Evolutionary conservation across 23 tunicate species (phyloP).

Genomic region (Halocynthia aurantium): DNA sequence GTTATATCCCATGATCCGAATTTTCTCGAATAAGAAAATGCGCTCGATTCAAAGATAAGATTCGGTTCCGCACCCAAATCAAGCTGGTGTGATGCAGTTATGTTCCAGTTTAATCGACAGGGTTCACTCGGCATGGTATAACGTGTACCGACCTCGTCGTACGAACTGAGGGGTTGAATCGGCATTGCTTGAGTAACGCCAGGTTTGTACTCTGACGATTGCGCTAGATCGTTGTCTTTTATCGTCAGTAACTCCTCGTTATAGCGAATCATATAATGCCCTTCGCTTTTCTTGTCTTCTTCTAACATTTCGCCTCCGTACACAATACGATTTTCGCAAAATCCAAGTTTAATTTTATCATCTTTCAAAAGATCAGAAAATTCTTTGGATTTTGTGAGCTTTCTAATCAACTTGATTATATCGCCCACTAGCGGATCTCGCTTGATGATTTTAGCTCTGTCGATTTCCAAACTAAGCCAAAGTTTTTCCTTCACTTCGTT

Average conservation of each 20-base stretch:
- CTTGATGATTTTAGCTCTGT: slow-evolving; percentile 42
- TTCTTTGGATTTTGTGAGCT: neutral
- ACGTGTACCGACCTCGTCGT: slow-evolving; percentile 27
- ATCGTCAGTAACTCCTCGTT: slow-evolving; percentile 45
- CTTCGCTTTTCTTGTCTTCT: neutral
- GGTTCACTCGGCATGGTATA: slow-evolving; percentile 55
- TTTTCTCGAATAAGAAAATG: slow-evolving; percentile 33
- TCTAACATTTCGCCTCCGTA: slow-evolving; percentile 1
- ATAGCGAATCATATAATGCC: slow-evolving; percentile 23
- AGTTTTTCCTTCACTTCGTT: slow-evolving; percentile 10
- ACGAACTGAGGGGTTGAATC: slow-evolving; percentile 38
- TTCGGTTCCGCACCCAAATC: slow-evolving; percentile 48
- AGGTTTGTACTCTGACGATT: neutral
- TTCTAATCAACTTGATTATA: neutral
- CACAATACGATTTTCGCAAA: slow-evolving; percentile 1
- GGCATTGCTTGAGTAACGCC: slow-evolving; percentile 19
- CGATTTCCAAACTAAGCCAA: slow-evolving; percentile 50
- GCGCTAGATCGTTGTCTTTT: neutral
- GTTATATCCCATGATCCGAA: slow-evolving; percentile 92
- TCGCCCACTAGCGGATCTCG: slow-evolving; percentile 70
- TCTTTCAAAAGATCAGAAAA: neutral
- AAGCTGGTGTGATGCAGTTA: slow-evolving; percentile 21
- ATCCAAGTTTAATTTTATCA: neutral
- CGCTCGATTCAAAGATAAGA: slow-evolving; percentile 38
- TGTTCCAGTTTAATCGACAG: slow-evolving; percentile 26